Conservation (phyloP, 1,140 invertebrate genomes). For the Ridgeia piscesae region DNA sequence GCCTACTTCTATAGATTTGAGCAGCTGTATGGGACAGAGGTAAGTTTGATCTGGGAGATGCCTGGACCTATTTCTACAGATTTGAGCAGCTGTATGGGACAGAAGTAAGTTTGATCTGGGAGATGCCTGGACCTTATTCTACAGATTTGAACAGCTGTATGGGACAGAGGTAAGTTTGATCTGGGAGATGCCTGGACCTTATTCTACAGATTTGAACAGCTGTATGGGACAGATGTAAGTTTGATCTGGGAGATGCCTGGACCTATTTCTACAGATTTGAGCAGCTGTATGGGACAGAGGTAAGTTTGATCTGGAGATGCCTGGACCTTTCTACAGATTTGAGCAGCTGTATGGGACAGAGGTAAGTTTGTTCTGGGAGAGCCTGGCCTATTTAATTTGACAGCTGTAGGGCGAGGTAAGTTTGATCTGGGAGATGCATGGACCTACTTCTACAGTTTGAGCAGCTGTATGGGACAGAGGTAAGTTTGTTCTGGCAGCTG, state of each 20-base stretch:
- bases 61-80: slow-evolving; percentile 97
- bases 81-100: slow-evolving; percentile 94
- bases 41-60: slow-evolving; percentile 84
- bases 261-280: slow-evolving; percentile 98
- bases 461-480: slow-evolving; percentile 84
- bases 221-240: slow-evolving; percentile 93
- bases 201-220: no score
- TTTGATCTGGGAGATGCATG: slow-evolving; percentile 93
- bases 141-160: slow-evolving; percentile 93
- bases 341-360: slow-evolving; percentile 90
- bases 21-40: slow-evolving; percentile 84
- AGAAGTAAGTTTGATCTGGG: slow-evolving; percentile 79
- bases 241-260: slow-evolving; percentile 97
- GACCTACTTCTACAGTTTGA: slow-evolving; percentile 99
- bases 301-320: slow-evolving; percentile 87
- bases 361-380: slow-evolving; percentile 47
- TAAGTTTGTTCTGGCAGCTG: slow-evolving; percentile 37
- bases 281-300: slow-evolving; percentile 84
- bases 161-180: slow-evolving; percentile 72
- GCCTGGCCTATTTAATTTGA: slow-evolving; percentile 95
- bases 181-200: neutral
- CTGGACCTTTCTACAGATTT: slow-evolving; percentile 98
- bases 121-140: slow-evolving; percentile 97
- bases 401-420: slow-evolving; percentile 80
- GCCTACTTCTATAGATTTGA: slow-evolving; percentile 98